Evolutionary conservation across 2,888 invertebrate species (phyloP), one percentile per base, ranked within the genome.

Genomic region (Limnephilus marmoratus): DNA sequence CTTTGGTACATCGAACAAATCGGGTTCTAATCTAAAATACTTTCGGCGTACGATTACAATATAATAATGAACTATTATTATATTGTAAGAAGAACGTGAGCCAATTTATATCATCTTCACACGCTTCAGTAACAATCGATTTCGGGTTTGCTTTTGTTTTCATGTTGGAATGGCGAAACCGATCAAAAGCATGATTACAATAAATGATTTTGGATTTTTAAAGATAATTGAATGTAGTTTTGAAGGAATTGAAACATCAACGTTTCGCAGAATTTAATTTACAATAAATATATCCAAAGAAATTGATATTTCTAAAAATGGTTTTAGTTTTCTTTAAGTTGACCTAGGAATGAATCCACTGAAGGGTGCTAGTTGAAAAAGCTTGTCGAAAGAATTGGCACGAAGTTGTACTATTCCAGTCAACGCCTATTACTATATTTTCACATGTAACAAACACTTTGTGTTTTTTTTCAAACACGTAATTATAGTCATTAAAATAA

Each of bases 1-100:
- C 15, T 24, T 49, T 49, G 49, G 29, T 31, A 81, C 82, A 31
- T 31, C 13, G 18, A 31, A 29, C 68, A 31, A 18, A 87, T n/a
- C 15, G 34, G n/a, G 5, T 68, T 68, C 68, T 68, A 68, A 68
- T 68, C 68, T 68, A 68, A 68, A 68, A 68, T 68, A 68, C 68
- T 68, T 68, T 68, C 68, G 68, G 68, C 24, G 68, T 24, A 24
- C 9, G 24, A 24, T 3, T 24, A 68, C 24, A 24, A 68, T 18
- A 68, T 24, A 68, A 68, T 45, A 5, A 15, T 24, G 4, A 2
- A 24, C 2, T 68, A 68, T 68, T 68, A 68, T 68, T 24, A 68
- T 68, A 68, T 68, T 68, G 68, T 68, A 68, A n/a, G 49, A n/a
- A 37, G 29, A 24, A 86, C 86, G 86, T 86, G 86, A 86, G n/a